Conservation (phyloP, 1,140 invertebrate genomes). For the Drosophila kohkoa region DNA sequence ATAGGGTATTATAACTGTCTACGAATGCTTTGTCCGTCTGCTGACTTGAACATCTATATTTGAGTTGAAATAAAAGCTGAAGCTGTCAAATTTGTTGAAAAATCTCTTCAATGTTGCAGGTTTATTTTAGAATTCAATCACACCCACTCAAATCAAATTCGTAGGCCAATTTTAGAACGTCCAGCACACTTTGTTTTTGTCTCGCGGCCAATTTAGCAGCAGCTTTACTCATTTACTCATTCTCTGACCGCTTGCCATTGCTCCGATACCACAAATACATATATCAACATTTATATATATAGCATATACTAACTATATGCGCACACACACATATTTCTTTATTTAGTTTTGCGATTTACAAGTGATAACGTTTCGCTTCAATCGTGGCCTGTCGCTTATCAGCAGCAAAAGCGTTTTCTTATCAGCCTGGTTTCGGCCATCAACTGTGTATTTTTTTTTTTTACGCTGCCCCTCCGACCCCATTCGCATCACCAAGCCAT, state of each 20-base stretch:
- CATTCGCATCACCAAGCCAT: neutral
- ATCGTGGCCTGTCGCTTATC: constrained; percentile 35
- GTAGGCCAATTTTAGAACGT: no score
- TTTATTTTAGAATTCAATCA: no score
- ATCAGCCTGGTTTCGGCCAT: constrained; percentile 28
- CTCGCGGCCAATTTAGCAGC: neutral
- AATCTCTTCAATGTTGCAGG: no score
- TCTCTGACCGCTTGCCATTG: constrained; percentile 35
- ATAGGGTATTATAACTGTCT: neutral
- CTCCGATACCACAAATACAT: constrained; percentile 8
- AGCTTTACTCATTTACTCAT: constrained; percentile 11
- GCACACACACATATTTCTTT: constrained; percentile 5
- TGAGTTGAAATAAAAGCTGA: no score
- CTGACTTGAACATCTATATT: no score
- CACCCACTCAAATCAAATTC: no score
- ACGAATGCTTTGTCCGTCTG: no score
- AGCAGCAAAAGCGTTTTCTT: constrained; percentile 34
- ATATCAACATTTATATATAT: neutral
- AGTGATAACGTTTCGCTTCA: constrained; percentile 34
- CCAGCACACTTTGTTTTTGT: neutral
- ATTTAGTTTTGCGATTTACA: constrained; percentile 40
- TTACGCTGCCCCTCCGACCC: neutral
- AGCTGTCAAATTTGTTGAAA: no score
- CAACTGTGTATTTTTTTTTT: constrained; percentile 2
- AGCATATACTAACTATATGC: neutral